Percentiles rank a stretch among this genome's conserved stretches.
Evolutionary conservation across 2,888 invertebrate species (phyloP).

Genomic region (Ischnura elegans): DNA sequence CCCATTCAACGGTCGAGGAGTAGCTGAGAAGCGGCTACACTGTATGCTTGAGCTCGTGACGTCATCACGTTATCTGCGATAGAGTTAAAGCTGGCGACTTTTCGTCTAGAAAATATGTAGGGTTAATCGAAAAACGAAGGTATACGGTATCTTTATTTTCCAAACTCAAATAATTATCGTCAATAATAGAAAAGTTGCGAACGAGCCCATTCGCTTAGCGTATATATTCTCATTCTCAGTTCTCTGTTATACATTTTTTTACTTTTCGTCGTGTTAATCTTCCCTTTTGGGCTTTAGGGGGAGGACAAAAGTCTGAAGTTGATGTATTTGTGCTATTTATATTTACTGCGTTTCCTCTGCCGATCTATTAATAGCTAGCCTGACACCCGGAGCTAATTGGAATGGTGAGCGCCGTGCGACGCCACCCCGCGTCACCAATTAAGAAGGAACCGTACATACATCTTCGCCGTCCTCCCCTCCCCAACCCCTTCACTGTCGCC

Average conservation of each 20-base stretch:
- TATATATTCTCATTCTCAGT: not conserved
- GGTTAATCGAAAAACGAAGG: too few relatives aligned
- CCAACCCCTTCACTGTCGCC: not conserved
- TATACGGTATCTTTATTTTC: too few relatives aligned
- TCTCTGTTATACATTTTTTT: not conserved
- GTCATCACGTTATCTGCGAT: too few relatives aligned
- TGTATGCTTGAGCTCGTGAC: too few relatives aligned
- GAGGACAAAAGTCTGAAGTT: not conserved
- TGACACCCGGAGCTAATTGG: slow-evolving; percentile 13
- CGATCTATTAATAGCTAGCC: slow-evolving; percentile 20
- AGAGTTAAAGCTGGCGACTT: too few relatives aligned
- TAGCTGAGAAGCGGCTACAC: too few relatives aligned
- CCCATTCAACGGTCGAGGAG: too few relatives aligned
- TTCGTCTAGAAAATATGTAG: too few relatives aligned
- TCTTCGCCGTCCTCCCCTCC: too few relatives aligned
- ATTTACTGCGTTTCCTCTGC: slow-evolving; percentile 14
- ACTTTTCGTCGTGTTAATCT: not conserved
- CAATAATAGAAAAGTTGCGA: not conserved
- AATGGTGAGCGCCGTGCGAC: not conserved
- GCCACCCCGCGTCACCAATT: not conserved
- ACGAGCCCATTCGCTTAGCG: not conserved
- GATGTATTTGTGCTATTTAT: slow-evolving; percentile 24
- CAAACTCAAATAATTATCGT: too few relatives aligned
- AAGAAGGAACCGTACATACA: not conserved
- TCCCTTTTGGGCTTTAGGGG: not conserved